These are phyloP conservation scores for Silurus asotus DNA, from an alignment of 2,113 vertebrate genomes.

Conservation along the genomic window DNA sequence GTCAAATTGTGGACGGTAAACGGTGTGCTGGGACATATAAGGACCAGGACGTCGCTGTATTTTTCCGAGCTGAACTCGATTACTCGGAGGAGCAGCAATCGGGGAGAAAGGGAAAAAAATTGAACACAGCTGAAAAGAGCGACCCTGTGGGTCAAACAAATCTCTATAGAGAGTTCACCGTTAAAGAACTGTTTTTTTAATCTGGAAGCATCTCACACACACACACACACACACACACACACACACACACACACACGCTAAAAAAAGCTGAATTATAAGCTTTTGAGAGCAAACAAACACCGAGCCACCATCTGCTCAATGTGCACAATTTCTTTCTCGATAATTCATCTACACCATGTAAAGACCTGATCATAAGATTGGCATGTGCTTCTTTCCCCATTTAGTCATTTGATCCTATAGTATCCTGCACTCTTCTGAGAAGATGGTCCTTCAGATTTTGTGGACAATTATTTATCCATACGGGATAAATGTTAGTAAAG, in stretches of 20 bases:
- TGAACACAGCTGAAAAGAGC: neutral
- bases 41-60: neutral
- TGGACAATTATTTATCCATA: too few species aligned
- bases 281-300: neutral
- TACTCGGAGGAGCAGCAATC: constrained; percentile 8
- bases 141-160: neutral
- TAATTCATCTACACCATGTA: too few species aligned
- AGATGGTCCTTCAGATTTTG: too few species aligned
- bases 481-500: too few species aligned
- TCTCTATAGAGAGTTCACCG: neutral
- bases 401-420: too few species aligned
- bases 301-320: neutral
- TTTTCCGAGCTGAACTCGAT: constrained; percentile 9
- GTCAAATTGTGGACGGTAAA: neutral
- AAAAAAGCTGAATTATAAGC: neutral
- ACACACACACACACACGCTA: neutral
- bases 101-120: neutral
- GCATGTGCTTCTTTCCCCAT: too few species aligned
- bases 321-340: neutral
- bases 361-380: too few species aligned
- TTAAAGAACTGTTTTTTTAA: neutral
- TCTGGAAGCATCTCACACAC: neutral
- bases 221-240: neutral
- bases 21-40: neutral
- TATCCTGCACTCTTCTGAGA: too few species aligned